These are phyloP conservation scores for Pseudopodoces humilis DNA, from an alignment of 2,113 vertebrate species.

Conservation along the genomic window DNA sequence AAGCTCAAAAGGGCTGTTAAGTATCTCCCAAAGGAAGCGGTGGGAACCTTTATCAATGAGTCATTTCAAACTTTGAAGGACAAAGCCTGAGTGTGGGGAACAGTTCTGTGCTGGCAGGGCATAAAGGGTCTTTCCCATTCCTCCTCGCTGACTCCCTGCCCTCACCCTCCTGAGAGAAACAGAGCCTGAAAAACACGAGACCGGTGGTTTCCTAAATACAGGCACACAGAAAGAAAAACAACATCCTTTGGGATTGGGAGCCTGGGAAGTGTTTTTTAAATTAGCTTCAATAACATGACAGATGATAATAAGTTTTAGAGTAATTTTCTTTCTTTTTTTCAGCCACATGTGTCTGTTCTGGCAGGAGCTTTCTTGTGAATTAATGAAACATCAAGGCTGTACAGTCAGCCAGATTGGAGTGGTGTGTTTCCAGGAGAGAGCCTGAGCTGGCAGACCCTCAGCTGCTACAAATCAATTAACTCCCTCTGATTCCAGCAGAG, in stretches of 20 bases:
- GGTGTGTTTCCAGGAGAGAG: constrained; percentile 8
- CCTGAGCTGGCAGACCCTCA: background rate
- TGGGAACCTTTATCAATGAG: constrained; percentile 54
- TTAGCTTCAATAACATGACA: constrained; percentile 1
- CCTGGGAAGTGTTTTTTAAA: constrained; percentile 35
- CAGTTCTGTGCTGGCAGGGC: constrained; percentile 4
- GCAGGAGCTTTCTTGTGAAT: constrained; percentile 25
- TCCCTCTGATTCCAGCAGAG: background rate
- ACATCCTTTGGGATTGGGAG: background rate
- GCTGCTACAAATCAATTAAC: constrained; percentile 37
- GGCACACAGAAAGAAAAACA: background rate
- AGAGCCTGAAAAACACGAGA: background rate
- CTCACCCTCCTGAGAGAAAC: background rate
- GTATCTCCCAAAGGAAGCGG: constrained; percentile 1
- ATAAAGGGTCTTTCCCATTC: constrained; percentile 31
- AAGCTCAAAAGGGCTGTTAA: background rate
- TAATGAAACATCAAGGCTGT: constrained; percentile 30
- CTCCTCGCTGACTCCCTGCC: background rate
- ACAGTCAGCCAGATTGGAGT: constrained; percentile 4
- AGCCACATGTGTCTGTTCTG: background rate
- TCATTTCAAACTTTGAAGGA: constrained; percentile 15
- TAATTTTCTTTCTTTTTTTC: background rate
- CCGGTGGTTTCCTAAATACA: background rate
- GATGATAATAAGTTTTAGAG: constrained; percentile 12
- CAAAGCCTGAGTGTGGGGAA: constrained; percentile 16